Base-by-base conservation (phyloP, 2,113 vertebrate genomes). In the Stercorarius parasiticus region DNA sequence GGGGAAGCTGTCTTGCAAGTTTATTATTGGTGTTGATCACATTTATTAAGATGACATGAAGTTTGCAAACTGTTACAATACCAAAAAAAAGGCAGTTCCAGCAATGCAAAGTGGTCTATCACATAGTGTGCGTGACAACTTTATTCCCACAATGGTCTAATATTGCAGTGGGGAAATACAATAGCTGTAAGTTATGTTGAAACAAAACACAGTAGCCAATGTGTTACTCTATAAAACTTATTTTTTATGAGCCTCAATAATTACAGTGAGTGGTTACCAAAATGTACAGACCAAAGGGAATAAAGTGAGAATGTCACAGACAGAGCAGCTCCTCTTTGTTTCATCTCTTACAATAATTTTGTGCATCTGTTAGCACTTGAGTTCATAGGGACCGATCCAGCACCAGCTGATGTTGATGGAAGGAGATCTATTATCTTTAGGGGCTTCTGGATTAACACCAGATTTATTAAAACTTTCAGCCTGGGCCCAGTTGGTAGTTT, bases 51-150 rank as follows among this genome's bases (percentile, higher is more conserved):
- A 42, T 66, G 84, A 80, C 71, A 65, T 83, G 96, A 94, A 97
- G 82, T 70, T 70, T 96, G 89, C 53, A 94, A 70, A 84, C 76
- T 86, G 96, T 93, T 97, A 66, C 76, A 96, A 95, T 83, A 70
- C 58, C 25, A 15, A 67, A 93, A 93, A 93, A 40, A 92, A 95
- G 90, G 88, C 93, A 88, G 90, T 96, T 96, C 81, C 52, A 88
- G 93, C 80, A 88, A 95, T 90, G 96, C 90, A 96, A 86, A 97
- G 80, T 66, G 95, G 97, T 97, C 88, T 86, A 77, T 97, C 97
- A 91, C 58, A 4, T 29, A 55, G 79, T 36, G 74, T 59, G 67
- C 61, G 85, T 92, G 96, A 97, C 96, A 96, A 94, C 58, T 98
- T 98, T 95, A 97, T 90, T 95, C 58, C 88, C 56, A 66, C 88